Percentiles rank a stretch among this genome's conserved stretches.
Conservation (phyloP, 2,797 vertebrate species). For the Brachyalestes nurse region DNA sequence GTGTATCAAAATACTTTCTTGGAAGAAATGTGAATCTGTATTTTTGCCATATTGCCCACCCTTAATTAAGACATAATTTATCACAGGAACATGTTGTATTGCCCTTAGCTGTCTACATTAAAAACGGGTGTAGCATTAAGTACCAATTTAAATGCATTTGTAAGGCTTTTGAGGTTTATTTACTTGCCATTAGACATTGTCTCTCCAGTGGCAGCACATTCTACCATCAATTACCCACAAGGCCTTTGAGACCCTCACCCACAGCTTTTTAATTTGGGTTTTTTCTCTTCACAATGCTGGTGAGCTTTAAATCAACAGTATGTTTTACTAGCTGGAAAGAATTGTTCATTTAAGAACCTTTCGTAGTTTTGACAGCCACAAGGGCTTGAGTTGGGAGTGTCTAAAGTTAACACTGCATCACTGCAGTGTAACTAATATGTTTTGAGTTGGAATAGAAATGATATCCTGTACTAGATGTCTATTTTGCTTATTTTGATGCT, state of each 20-base stretch:
- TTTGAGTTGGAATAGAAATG: slow-evolving; percentile 49
- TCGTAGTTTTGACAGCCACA: slow-evolving; percentile 59
- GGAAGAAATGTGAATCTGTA: too few relatives aligned
- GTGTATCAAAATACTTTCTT: too few relatives aligned
- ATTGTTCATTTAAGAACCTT: slow-evolving; percentile 65
- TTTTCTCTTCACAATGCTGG: slow-evolving; percentile 53
- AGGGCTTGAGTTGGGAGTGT: slow-evolving; percentile 61
- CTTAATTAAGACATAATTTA: neutral
- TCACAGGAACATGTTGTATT: neutral
- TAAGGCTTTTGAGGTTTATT: slow-evolving; percentile 22
- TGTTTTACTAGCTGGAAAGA: slow-evolving; percentile 49
- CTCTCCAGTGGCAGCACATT: slow-evolving; percentile 27
- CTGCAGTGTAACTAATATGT: slow-evolving; percentile 46
- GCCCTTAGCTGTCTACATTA: neutral
- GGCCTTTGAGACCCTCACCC: slow-evolving; percentile 41
- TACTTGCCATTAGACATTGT: slow-evolving; percentile 22
- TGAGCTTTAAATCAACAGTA: slow-evolving; percentile 63
- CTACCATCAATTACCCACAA: slow-evolving; percentile 50
- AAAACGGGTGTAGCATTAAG: slow-evolving; percentile 21
- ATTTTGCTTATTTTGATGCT: slow-evolving; percentile 37
- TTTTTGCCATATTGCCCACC: too few relatives aligned
- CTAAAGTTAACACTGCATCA: slow-evolving; percentile 41
- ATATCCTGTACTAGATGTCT: slow-evolving; percentile 36
- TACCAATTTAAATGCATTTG: slow-evolving; percentile 28
- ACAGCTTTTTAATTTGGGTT: slow-evolving; percentile 50